These are phyloP conservation scores for Drosophila rellima DNA, from an alignment of 2,888 invertebrate genomes.

Conservation along the genomic window DNA sequence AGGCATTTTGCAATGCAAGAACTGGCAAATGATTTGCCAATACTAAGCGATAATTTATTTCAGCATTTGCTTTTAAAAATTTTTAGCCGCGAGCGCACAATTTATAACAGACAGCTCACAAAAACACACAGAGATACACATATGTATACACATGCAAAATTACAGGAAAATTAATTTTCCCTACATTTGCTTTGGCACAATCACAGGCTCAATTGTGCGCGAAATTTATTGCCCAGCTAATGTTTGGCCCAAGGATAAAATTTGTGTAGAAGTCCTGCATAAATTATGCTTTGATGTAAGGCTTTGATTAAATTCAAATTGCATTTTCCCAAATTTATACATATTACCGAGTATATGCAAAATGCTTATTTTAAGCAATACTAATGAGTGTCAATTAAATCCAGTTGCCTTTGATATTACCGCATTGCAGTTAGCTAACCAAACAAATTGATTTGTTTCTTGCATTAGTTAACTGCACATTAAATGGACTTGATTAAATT, in stretches of 20 bases:
- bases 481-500: background rate
- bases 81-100: conserved; percentile 68
- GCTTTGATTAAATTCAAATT: conserved; percentile 60
- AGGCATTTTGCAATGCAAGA: conserved; percentile 23
- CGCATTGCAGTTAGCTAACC: conserved; percentile 41
- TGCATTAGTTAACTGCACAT: background rate
- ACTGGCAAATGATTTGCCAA: conserved; percentile 69
- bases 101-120: conserved; percentile 54
- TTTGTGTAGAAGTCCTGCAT: conserved; percentile 58
- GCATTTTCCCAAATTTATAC: conserved; percentile 38
- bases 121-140: conserved; percentile 14
- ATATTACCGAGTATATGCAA: conserved; percentile 17
- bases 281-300: conserved; percentile 61
- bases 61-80: conserved; percentile 69
- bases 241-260: conserved; percentile 73
- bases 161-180: conserved; percentile 78
- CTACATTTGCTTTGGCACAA: conserved; percentile 67
- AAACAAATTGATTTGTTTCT: conserved; percentile 13
- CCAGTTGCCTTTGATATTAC: conserved; percentile 19
- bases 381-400: conserved; percentile 59
- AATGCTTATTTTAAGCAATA: conserved; percentile 37
- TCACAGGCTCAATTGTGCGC: conserved; percentile 73
- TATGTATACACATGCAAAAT: conserved; percentile 60
- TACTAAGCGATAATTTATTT: conserved; percentile 80
- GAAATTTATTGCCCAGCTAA: conserved; percentile 76